phyloP scores from a whole-genome alignment of 2,888 invertebrate species.

The Drosophila paramelanica region DNA sequence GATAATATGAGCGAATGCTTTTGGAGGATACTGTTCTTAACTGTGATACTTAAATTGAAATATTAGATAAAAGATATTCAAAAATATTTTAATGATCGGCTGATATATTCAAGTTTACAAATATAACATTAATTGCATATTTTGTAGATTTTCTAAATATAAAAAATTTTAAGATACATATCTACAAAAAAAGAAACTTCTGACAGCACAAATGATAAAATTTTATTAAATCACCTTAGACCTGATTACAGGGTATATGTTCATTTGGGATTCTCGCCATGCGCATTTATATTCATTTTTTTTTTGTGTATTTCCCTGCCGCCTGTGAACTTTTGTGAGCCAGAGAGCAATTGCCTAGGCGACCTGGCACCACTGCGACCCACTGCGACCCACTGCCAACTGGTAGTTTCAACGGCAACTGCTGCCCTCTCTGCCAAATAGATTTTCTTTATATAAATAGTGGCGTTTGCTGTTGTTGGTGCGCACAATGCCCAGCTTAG shows the following conservation, averaged over 20 bases:
- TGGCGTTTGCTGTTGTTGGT: constrained; percentile 44
- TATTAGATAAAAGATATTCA: no score
- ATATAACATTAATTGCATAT: no score
- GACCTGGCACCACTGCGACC: constrained; percentile 22
- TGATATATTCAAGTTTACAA: no score
- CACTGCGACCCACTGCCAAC: constrained; percentile 20
- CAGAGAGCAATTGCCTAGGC: constrained; percentile 61
- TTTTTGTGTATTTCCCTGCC: constrained; percentile 25
- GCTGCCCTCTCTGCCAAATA: constrained; percentile 28
- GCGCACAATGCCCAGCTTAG: constrained; percentile 73
- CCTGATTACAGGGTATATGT: constrained; percentile 4
- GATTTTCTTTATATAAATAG: constrained; percentile 77
- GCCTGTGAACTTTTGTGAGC: constrained; percentile 59
- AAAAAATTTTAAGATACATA: no score
- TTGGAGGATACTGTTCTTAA: no score
- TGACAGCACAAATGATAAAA: no score
- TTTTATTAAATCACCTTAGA: not conserved
- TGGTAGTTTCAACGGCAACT: constrained; percentile 26
- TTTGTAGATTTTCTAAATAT: no score
- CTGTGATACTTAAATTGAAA: no score
- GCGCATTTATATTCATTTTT: not conserved
- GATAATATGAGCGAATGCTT: no score
- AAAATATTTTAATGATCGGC: no score
- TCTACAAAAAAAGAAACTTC: no score
- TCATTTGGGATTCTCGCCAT: not conserved